Percentiles rank a stretch among this genome's conserved stretches.
These are phyloP conservation scores for Biston betularia DNA, from an alignment of 2,888 invertebrate genomes.

Conservation along the genomic window DNA sequence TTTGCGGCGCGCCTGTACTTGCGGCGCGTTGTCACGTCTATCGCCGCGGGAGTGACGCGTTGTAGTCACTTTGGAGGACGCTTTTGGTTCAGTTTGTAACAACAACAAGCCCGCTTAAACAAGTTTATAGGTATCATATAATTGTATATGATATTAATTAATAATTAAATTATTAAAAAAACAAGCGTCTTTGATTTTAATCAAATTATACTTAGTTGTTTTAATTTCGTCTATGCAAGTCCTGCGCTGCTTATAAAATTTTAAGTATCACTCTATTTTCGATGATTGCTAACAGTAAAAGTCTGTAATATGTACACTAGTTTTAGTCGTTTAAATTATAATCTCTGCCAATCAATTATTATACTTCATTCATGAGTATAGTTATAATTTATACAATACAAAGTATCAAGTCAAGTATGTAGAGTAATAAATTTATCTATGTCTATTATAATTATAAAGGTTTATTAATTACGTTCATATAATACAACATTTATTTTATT, in stretches of 20 bases:
- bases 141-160: no score
- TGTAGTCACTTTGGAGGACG: constrained; percentile 49
- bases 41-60: constrained; percentile 62
- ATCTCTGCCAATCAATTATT: no score
- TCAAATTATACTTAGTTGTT: no score
- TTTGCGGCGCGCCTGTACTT: constrained; percentile 83
- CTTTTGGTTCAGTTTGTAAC: constrained; percentile 49
- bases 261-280: no score
- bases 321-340: no score
- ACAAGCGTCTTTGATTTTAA: constrained; percentile 27
- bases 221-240: no score
- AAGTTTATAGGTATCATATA: constrained; percentile 47
- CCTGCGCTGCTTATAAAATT: no score
- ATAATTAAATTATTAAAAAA: constrained; percentile 31
- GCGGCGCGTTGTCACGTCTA: constrained; percentile 81
- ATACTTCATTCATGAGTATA: no score
- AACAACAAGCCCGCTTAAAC: no score
- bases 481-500: constrained; percentile 15
- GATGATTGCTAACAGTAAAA: no score
- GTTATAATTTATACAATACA: no score
- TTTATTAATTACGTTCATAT: constrained; percentile 7
- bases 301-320: no score
- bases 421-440: constrained; percentile 2
- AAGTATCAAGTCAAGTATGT: not conserved
- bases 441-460: constrained; percentile 3